Evolutionary conservation across 2,888 invertebrate genomes (phyloP), one percentile per base, ranked within the genome.

Genomic region (Zonitis immaculata): DNA sequence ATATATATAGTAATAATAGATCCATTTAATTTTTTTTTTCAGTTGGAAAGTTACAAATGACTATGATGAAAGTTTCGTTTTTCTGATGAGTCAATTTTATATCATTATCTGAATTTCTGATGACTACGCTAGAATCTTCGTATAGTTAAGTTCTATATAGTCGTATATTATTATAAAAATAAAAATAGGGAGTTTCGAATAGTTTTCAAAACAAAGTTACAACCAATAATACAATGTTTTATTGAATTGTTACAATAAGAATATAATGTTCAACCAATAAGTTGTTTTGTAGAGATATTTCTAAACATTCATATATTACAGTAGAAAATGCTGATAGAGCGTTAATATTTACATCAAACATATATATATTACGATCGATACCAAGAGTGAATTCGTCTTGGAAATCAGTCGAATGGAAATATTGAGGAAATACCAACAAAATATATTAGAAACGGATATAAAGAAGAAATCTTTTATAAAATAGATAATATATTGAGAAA

Each of bases 301-400:
- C 62, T 66, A 68, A 69, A 73, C 70, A 68, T 66, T 7, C 26
- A 26, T 26, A 26, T 8, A 26, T 7, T 6, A 4, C 3, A 22
- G 16, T 20, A 67, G 66, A 71, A 71, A 72, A 71, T 68, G 73
- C 72, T 72, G 72, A 72, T 70, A 65, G 57, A 48, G 68, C 71
- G 67, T 71, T 72, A 72, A 73, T 72, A 73, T 73, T 72, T 71
- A 72, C 70, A 68, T 65, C 67, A 67, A 68, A 66, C 67, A 66
- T 65, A 70, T 68, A n/a, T n/a, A 64, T 66, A 68, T 66, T 39
- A 9, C 22, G 39, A 39, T 39, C 39, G 39, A 39, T 39, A 11
- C 20, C 8, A n/a, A 39, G 18, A 57, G 54, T 47, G 51, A 57
- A 60, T 59, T 57, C 59, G 58, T 60, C 63, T 60, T 62, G 54